Conservation (phyloP, 1,140 invertebrate genomes). For the Coptotermes formosanus region DNA sequence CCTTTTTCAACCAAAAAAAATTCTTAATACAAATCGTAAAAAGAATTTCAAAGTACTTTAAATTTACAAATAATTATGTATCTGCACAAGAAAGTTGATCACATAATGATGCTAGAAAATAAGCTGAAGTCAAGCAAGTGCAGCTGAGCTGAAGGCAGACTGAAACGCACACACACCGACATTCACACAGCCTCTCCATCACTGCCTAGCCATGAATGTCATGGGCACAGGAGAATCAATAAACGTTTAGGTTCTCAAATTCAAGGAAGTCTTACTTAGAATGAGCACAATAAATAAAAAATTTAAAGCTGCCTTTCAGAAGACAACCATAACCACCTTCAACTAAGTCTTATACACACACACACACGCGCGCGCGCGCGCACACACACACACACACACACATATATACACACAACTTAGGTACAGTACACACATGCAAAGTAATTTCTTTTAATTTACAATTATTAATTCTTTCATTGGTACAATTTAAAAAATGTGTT, state of each 20-base stretch:
- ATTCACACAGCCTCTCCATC: conserved; percentile 21
- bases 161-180: conserved; percentile 25
- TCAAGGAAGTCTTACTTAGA: background rate
- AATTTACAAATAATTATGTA: too few species aligned
- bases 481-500: background rate
- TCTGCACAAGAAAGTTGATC: too few species aligned
- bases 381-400: too few species aligned
- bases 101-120: background rate
- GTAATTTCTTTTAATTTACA: conserved; percentile 26
- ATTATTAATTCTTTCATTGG: conserved; percentile 11
- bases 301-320: background rate
- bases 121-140: background rate
- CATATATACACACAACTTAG: background rate
- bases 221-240: background rate
- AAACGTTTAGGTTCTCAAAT: background rate
- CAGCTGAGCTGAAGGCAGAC: conserved; percentile 19
- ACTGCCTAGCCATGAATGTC: conserved; percentile 18
- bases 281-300: background rate
- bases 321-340: conserved; percentile 23
- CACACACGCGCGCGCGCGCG: too few species aligned
- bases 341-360: conserved; percentile 17
- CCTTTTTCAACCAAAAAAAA: too few species aligned
- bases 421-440: conserved; percentile 22
- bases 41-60: too few species aligned
- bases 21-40: too few species aligned